Conservation (phyloP, 2,797 vertebrate genomes). For the Phoxinus dragarum region DNA sequence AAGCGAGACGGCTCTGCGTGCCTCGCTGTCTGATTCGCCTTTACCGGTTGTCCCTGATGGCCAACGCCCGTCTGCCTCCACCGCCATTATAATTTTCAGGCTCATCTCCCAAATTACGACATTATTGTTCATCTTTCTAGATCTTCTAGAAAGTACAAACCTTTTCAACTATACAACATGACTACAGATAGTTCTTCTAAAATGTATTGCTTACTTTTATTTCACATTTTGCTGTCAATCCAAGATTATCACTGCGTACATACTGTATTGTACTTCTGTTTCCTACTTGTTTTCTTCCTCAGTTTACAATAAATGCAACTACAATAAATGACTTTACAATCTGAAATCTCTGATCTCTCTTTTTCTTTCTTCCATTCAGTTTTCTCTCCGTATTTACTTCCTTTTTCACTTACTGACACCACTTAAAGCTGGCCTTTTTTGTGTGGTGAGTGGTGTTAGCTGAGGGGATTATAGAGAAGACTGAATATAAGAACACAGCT, state of each 20-base stretch:
- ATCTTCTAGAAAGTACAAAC: background rate
- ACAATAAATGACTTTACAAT: background rate
- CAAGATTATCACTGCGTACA: background rate
- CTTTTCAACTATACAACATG: background rate
- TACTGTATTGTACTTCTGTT: background rate
- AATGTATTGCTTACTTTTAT: background rate
- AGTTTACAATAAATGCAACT: background rate
- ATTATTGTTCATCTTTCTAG: background rate
- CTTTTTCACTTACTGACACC: constrained; percentile 28
- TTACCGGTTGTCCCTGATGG: too few species aligned
- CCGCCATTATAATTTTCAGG: background rate
- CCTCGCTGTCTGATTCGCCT: too few species aligned
- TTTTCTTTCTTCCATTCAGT: background rate
- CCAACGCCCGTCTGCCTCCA: too few species aligned
- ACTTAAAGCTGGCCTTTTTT: constrained; percentile 12
- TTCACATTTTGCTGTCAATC: background rate
- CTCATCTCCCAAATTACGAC: background rate
- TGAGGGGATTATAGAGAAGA: background rate
- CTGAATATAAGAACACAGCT: constrained; percentile 3
- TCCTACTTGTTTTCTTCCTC: background rate
- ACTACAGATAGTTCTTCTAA: background rate
- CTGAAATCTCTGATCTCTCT: background rate
- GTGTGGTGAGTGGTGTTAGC: constrained; percentile 18
- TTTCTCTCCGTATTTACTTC: constrained; percentile 6
- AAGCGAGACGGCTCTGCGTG: too few species aligned